phyloP scores from a whole-genome alignment of 2,888 invertebrate species.

The Drosophila nr. medialis region DNA sequence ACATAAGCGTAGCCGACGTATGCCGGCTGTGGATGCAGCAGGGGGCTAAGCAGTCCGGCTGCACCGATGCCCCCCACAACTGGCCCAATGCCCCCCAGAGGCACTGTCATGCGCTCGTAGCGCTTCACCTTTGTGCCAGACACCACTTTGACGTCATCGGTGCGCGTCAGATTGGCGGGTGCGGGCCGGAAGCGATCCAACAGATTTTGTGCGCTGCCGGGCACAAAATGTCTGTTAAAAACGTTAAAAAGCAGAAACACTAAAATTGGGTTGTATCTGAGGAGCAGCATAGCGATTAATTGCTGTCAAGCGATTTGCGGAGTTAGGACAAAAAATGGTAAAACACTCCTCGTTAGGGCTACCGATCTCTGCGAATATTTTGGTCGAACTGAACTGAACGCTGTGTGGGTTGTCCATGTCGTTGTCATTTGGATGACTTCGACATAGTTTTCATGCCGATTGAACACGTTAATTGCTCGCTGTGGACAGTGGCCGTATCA shows the following conservation, averaged over 20 bases:
- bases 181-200: slow-evolving; percentile 75
- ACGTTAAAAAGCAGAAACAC: slow-evolving; percentile 52
- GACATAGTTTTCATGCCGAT: slow-evolving; percentile 84
- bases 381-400: slow-evolving; percentile 49
- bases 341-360: not conserved
- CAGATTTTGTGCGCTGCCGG: slow-evolving; percentile 75
- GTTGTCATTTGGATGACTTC: slow-evolving; percentile 64
- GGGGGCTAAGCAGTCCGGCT: slow-evolving; percentile 61
- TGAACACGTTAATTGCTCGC: slow-evolving; percentile 81
- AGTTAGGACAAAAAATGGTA: not conserved
- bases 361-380: slow-evolving; percentile 50
- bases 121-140: slow-evolving; percentile 83
- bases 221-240: slow-evolving; percentile 58
- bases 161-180: slow-evolving; percentile 58
- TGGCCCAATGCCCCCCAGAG: slow-evolving; percentile 71
- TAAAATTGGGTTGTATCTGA: slow-evolving; percentile 44
- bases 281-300: slow-evolving; percentile 44
- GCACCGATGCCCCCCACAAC: slow-evolving; percentile 49
- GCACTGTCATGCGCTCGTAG: slow-evolving; percentile 81
- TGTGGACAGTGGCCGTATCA: slow-evolving; percentile 50
- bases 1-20: slow-evolving; percentile 75
- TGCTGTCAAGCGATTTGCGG: slow-evolving; percentile 8
- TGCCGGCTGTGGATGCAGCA: slow-evolving; percentile 60
- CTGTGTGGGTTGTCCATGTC: slow-evolving; percentile 41
- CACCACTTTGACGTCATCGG: slow-evolving; percentile 81